A percentile compares a stretch with the other conserved stretches of the same genome.
Evolutionary conservation across 2,113 vertebrate species (phyloP).

Genomic region (Semicossyphus pulcher): DNA sequence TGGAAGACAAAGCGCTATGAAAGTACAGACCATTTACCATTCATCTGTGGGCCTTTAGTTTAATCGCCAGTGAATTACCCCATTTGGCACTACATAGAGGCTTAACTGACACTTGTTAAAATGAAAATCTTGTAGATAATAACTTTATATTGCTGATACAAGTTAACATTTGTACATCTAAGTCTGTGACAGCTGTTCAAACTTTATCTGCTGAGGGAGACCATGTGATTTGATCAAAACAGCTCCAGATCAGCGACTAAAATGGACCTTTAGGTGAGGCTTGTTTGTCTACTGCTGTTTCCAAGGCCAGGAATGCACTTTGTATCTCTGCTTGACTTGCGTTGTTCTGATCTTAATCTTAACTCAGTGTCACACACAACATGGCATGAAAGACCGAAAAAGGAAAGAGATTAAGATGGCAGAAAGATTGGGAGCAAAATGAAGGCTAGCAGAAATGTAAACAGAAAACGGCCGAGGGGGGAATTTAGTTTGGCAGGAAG

Average conservation of each 20-base stretch:
- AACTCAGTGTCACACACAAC: not conserved
- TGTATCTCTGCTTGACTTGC: not conserved
- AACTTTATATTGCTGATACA: not conserved
- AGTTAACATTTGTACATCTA: not conserved
- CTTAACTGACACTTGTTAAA: no score
- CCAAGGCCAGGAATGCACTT: not conserved
- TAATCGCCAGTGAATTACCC: no score
- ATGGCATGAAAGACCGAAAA: slow-evolving; percentile 8
- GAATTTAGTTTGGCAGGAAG: slow-evolving; percentile 18
- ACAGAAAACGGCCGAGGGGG: not conserved
- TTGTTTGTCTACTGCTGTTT: not conserved
- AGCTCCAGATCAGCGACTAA: not conserved
- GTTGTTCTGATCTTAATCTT: slow-evolving; percentile 9
- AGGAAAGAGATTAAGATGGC: slow-evolving; percentile 1
- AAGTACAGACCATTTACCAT: no score
- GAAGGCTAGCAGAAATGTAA: slow-evolving; percentile 1
- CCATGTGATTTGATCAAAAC: slow-evolving; percentile 2
- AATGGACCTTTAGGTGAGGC: not conserved
- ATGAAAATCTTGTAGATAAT: not conserved
- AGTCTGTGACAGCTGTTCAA: not conserved
- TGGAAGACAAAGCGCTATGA: no score
- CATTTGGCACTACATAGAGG: no score
- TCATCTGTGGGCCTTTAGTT: no score
- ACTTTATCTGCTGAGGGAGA: not conserved
- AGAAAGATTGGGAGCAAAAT: not conserved